These are phyloP conservation scores for Blennius ocellaris DNA, from an alignment of 2,113 vertebrate species.

Conservation along the genomic window DNA sequence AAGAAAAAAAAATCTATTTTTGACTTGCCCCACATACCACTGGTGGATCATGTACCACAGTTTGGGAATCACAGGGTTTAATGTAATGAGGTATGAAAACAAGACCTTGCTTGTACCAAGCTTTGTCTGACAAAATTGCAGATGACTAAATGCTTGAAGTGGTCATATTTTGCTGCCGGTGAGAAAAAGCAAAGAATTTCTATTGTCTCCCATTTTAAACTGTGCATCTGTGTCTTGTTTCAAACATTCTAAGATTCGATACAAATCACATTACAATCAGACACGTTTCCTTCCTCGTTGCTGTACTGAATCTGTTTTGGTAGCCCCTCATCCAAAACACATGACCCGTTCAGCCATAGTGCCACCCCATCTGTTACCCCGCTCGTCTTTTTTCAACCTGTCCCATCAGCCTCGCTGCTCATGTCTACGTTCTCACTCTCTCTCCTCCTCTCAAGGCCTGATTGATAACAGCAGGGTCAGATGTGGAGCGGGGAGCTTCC, in stretches of 20 bases:
- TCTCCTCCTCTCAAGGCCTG: slow-evolving; percentile 37
- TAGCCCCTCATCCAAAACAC: slow-evolving; percentile 5
- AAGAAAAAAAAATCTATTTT: too few relatives aligned
- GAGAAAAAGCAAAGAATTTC: neutral
- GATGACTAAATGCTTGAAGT: too few relatives aligned
- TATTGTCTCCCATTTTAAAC: too few relatives aligned
- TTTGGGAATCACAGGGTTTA: too few relatives aligned
- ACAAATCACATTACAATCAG: too few relatives aligned
- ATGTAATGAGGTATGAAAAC: too few relatives aligned
- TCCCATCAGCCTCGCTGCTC: slow-evolving; percentile 24
- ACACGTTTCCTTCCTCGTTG: too few relatives aligned
- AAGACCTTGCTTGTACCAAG: too few relatives aligned
- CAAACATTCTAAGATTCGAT: too few relatives aligned
- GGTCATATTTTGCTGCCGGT: neutral
- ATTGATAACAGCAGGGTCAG: slow-evolving; percentile 61
- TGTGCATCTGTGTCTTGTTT: neutral
- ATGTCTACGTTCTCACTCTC: neutral
- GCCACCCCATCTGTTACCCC: slow-evolving; percentile 41
- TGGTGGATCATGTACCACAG: too few relatives aligned
- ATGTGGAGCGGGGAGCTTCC: slow-evolving; percentile 50
- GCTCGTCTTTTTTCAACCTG: slow-evolving; percentile 9
- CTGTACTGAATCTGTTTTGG: too few relatives aligned
- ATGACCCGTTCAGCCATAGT: slow-evolving; percentile 5
- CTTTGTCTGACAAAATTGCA: neutral
- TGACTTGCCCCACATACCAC: too few relatives aligned